Base-by-base conservation (phyloP, 2,888 invertebrate species). In the Apamea sordens region DNA sequence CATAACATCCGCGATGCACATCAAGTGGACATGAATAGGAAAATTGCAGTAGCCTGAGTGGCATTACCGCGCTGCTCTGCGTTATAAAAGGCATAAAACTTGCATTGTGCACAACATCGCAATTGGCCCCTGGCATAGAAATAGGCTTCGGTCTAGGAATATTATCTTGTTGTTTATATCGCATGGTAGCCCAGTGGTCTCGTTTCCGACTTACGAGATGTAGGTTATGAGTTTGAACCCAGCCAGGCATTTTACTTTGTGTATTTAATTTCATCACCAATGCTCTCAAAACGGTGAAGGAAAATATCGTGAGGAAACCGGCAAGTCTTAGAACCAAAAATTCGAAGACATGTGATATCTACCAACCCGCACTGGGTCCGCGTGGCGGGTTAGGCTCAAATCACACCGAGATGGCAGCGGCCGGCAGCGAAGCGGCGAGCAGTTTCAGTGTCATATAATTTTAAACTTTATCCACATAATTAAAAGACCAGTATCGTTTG, bases 21-120 rank as follows among this genome's bases (percentile, higher is more conserved):
- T 21, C 32, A 75, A 59, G 75, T 70, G 63, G 61, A 7, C 15
- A 50, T 56, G 13, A 73, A 82, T 73, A 77, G 36, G 47, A 77
- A 85, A 85, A 80, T 85, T 80, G 85, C 72, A 73, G 32, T n/a
- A 61, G 41, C 21, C 36, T 53, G 32, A 61, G 44, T 68, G 59
- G 24, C 50, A 67, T 44, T 76, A 41, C 61, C 21, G 82, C 28
- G 80, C n/a, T 63, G n/a, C 7, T 74, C 82, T 65, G 76, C 36
- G 75, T 36, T 41, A 50, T 15, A 56, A 50, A n/a, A 41, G 11
- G 36, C 7, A 6, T 36, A 13, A 10, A 47, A 41, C 21, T 21
- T 15, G 24, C 68, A 67, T 68, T 44, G 15, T 32, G 10, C 28
- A 32, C 28, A 36, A 15, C 10, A 18, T 44, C 15, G 11, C 59